A percentile compares a stretch with the other conserved stretches of the same genome.
phyloP scores from a whole-genome alignment of 1,140 invertebrate genomes.

The Pachyrhynchus sulphureomaculatus region DNA sequence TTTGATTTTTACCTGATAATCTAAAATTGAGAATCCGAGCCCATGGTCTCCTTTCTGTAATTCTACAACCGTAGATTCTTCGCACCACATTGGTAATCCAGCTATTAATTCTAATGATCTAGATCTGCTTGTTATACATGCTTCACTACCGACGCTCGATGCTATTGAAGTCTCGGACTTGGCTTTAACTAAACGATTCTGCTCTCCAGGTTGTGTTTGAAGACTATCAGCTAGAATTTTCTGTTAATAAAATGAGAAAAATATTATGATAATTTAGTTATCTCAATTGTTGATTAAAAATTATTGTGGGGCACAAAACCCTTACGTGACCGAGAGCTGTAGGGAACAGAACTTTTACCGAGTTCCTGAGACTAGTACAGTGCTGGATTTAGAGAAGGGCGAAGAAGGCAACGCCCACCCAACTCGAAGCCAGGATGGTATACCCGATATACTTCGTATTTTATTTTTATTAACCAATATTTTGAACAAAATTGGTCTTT shows the following conservation, averaged over 20 bases:
- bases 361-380: too few relatives aligned
- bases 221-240: slow-evolving; percentile 69
- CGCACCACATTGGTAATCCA: slow-evolving; percentile 86
- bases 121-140: slow-evolving; percentile 62
- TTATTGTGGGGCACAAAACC: too few relatives aligned
- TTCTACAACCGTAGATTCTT: slow-evolving; percentile 77
- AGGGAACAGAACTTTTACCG: too few relatives aligned
- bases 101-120: slow-evolving; percentile 81
- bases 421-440: too few relatives aligned
- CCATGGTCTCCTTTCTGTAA: slow-evolving; percentile 81
- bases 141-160: slow-evolving; percentile 60
- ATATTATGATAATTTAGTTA: background rate
- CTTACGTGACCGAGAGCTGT: too few relatives aligned
- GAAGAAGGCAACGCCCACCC: too few relatives aligned
- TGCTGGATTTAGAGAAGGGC: too few relatives aligned
- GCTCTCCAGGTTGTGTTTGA: slow-evolving; percentile 65
- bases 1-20: slow-evolving; percentile 74
- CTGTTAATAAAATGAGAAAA: slow-evolving; percentile 44
- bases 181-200: slow-evolving; percentile 72
- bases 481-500: too few relatives aligned
- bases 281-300: background rate
- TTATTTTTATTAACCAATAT: too few relatives aligned
- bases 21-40: slow-evolving; percentile 87
- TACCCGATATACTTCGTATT: too few relatives aligned
- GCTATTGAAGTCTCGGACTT: slow-evolving; percentile 80